Conservation (phyloP, 2,888 invertebrate species). For the Listrodromus nycthemerus region DNA sequence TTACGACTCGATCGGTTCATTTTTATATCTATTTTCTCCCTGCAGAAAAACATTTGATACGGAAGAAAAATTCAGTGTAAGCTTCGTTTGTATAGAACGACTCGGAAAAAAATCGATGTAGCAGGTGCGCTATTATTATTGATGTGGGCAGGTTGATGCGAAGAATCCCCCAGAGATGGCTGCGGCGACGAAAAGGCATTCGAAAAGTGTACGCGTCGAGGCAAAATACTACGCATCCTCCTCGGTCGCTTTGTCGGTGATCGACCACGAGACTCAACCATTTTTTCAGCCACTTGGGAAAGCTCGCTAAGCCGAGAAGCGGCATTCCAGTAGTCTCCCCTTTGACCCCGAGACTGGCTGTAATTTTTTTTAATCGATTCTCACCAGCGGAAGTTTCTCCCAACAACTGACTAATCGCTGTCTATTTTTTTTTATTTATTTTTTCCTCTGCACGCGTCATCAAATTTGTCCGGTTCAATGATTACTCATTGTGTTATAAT, state of each 20-base stretch:
- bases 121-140: constrained; percentile 60
- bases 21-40: neutral
- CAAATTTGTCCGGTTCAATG: neutral
- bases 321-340: no score
- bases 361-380: constrained; percentile 27
- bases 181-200: constrained; percentile 33
- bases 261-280: constrained; percentile 35
- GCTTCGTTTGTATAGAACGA: neutral
- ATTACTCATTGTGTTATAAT: constrained; percentile 10
- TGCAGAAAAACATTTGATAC: no score
- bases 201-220: constrained; percentile 36
- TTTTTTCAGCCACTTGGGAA: constrained; percentile 29
- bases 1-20: neutral
- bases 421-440: constrained; percentile 4
- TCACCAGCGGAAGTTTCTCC: neutral
- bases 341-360: neutral
- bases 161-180: constrained; percentile 42
- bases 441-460: neutral
- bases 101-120: constrained; percentile 16
- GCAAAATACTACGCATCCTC: constrained; percentile 4
- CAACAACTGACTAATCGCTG: neutral
- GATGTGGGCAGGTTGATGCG: constrained; percentile 62
- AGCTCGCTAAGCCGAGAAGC: no score
- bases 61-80: neutral
- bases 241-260: constrained; percentile 57